phyloP scores from a whole-genome alignment of 1,140 invertebrate species.

The Eupristina koningsbergeri region DNA sequence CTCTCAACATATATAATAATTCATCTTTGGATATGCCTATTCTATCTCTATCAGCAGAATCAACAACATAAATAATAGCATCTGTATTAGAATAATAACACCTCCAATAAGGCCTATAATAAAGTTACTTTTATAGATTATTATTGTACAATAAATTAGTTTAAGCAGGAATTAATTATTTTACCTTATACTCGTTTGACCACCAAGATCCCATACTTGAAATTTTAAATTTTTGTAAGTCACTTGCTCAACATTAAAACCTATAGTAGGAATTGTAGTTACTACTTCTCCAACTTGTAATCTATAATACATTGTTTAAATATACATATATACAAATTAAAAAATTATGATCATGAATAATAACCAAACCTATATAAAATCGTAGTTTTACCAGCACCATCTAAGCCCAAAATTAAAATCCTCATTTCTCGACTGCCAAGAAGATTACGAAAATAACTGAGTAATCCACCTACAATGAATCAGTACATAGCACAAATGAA shows the following conservation, averaged over 20 bases:
- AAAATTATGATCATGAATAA: conserved; percentile 48
- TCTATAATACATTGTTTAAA: conserved; percentile 63
- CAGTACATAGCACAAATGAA: background rate
- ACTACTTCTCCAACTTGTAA: conserved; percentile 99
- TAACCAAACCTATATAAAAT: conserved; percentile 92
- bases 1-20: conserved; percentile 95
- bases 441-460: conserved; percentile 95
- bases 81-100: conserved; percentile 99
- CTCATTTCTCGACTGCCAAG: conserved; percentile 96
- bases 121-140: background rate
- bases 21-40: conserved; percentile 99
- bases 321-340: background rate
- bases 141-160: background rate
- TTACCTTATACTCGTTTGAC: conserved; percentile 94
- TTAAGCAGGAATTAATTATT: background rate
- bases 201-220: conserved; percentile 98
- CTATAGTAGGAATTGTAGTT: conserved; percentile 98
- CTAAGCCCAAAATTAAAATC: conserved; percentile 97
- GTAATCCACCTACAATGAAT: conserved; percentile 85
- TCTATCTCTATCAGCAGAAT: conserved; percentile 97
- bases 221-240: conserved; percentile 97
- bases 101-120: conserved; percentile 96
- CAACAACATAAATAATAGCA: conserved; percentile 99
- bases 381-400: conserved; percentile 98
- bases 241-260: conserved; percentile 98